Evolutionary conservation across 1,140 invertebrate genomes (phyloP), one percentile per base, ranked within the genome.

Genomic region (Hermetia illucens): DNA sequence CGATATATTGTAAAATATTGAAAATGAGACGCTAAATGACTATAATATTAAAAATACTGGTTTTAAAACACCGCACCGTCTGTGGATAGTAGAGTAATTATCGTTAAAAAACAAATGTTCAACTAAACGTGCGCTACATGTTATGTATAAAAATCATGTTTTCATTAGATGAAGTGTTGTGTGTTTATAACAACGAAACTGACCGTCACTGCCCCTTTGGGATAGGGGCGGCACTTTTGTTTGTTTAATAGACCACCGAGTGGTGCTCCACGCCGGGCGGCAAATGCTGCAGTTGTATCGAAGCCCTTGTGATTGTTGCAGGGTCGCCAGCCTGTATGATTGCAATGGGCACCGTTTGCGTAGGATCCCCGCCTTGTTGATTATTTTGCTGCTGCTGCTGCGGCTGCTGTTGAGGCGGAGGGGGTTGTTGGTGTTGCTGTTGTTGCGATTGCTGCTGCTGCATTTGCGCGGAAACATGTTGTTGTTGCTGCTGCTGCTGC

Each of bases 191-290:
- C n/a, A n/a, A n/a, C n/a, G n/a, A n/a, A n/a, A n/a, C n/a, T n/a
- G n/a, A n/a, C n/a, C n/a, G n/a, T n/a, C n/a, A n/a, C n/a, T n/a
- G n/a, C n/a, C n/a, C n/a, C n/a, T n/a, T n/a, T n/a, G n/a, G n/a
- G n/a, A n/a, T n/a, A n/a, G n/a, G n/a, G n/a, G n/a, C n/a, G n/a
- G n/a, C n/a, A n/a, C n/a, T n/a, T n/a, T n/a, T n/a, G n/a, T n/a
- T n/a, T n/a, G n/a, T 53, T 56, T 58, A 58, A 52, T 58, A 58
- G 53, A 58, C 55, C 40, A 58, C 55, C 30, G 55, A 55, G 45
- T 58, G 55, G 31, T 58, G 55, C 41, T 58, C 55, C 12, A 58
- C 55, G 45, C 58, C 58, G 39, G 47, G 43, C 15, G 55, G 55
- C 43, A 58, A 43, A 47, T 58, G 55, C 35, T 58, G 55, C 41